These are phyloP conservation scores for Acrobeloides nanus DNA, from an alignment of 2,888 invertebrate genomes.

Conservation along the genomic window DNA sequence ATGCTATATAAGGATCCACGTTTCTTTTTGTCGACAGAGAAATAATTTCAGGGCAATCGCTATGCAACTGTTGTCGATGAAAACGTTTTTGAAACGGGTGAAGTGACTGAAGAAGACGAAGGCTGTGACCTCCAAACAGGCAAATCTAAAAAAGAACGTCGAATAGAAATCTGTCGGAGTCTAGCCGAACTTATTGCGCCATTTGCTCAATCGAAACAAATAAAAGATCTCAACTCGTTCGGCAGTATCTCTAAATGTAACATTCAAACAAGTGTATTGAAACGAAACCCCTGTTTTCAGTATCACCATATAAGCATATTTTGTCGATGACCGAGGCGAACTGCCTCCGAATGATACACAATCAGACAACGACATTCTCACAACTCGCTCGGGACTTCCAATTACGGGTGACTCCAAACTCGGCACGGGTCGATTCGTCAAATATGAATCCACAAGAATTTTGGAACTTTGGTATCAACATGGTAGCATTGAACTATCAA, in stretches of 20 bases:
- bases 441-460: conserved; percentile 61
- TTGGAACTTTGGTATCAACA: conserved; percentile 62
- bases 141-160: conserved; percentile 13
- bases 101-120: conserved; percentile 61
- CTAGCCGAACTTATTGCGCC: conserved; percentile 58
- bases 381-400: conserved; percentile 54
- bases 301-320: conserved; percentile 29
- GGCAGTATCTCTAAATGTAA: conserved; percentile 14
- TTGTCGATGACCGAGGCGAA: conserved; percentile 39
- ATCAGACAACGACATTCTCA: conserved; percentile 55
- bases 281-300: conserved; percentile 19
- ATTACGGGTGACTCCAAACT: conserved; percentile 60
- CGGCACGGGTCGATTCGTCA: conserved; percentile 60
- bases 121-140: conserved; percentile 43
- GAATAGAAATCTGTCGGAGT: conserved; percentile 54
- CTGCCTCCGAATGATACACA: conserved; percentile 53
- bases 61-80: conserved; percentile 21
- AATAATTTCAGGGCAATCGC: conserved; percentile 51
- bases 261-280: background rate
- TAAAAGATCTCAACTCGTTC: conserved; percentile 42
- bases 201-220: conserved; percentile 53
- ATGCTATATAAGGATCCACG: too few species aligned
- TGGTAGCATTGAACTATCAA: conserved; percentile 62
- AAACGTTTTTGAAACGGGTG: conserved; percentile 52
- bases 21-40: too few species aligned